Evolutionary conservation across 2,888 invertebrate species (phyloP).

Genomic region (Nymphalis c-album): DNA sequence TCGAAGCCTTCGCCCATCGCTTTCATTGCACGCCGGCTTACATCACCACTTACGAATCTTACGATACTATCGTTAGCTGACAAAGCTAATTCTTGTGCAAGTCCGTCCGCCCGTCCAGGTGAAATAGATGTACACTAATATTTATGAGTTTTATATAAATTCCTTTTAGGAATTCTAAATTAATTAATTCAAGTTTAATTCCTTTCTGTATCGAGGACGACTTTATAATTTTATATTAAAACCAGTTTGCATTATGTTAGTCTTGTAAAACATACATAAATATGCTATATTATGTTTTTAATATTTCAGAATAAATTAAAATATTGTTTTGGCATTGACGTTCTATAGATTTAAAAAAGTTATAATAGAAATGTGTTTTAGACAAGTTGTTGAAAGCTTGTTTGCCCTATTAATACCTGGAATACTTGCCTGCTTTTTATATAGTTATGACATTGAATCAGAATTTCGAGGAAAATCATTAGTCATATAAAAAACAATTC

Average conservation of each 20-base stretch:
- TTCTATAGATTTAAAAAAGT: too few species aligned
- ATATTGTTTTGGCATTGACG: too few species aligned
- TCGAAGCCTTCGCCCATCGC: constrained; percentile 30
- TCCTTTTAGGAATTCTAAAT: not conserved
- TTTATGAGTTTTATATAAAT: too few species aligned
- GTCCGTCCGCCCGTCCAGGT: constrained; percentile 1
- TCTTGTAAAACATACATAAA: constrained; percentile 3
- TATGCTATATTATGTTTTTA: too few species aligned
- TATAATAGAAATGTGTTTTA: too few species aligned
- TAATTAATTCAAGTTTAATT: not conserved
- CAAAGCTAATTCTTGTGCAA: constrained; percentile 21
- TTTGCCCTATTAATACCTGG: too few species aligned
- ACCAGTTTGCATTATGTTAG: constrained; percentile 28
- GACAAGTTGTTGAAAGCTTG: too few species aligned
- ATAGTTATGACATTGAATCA: not conserved
- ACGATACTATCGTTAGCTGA: constrained; percentile 20
- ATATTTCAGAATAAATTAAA: too few species aligned
- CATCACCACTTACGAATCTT: constrained; percentile 29
- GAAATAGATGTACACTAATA: not conserved
- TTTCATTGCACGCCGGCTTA: constrained; percentile 33
- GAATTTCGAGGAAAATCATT: not conserved
- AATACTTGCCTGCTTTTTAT: not conserved
- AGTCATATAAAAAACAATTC: not conserved
- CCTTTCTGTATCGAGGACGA: constrained; percentile 4
- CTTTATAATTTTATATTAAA: constrained; percentile 17